phyloP scores from a whole-genome alignment of 1,140 invertebrate species.

The Mya arenaria region DNA sequence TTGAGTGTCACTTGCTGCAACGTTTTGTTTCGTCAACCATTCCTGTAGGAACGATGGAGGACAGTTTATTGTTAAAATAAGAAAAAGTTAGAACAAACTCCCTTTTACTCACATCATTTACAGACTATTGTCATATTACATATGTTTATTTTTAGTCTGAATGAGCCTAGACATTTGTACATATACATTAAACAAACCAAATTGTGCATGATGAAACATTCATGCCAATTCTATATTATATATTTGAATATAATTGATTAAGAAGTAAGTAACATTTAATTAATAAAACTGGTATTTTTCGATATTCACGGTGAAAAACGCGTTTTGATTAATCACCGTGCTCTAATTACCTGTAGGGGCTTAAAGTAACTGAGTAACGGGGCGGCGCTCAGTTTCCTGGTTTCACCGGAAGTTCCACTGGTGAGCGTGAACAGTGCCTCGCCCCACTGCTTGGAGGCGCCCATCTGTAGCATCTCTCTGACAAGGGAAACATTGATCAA shows the following conservation, averaged over 20 bases:
- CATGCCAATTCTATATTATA: neutral
- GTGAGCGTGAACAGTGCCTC: conserved; percentile 36
- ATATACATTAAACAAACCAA: neutral
- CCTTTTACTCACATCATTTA: neutral
- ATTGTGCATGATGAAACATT: neutral
- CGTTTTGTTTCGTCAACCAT: conserved; percentile 26
- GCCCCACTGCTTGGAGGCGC: conserved; percentile 20
- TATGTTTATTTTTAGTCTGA: neutral
- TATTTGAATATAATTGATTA: neutral
- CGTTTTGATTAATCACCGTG: neutral
- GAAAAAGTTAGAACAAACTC: neutral
- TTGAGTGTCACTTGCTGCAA: neutral
- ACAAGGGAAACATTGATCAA: neutral
- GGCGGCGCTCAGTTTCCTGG: conserved; percentile 4
- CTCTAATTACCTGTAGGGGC: neutral
- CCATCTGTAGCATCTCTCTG: conserved; percentile 44
- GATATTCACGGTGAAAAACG: neutral
- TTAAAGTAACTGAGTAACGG: conserved; percentile 23
- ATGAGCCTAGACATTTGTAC: neutral
- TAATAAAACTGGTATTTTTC: neutral
- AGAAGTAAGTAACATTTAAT: neutral
- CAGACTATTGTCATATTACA: neutral
- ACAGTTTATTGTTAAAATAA: too few relatives aligned
- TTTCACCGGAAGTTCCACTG: conserved; percentile 7
- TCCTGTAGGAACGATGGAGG: conserved; percentile 3